Base-by-base conservation (phyloP, 2,113 vertebrate species). In the Isurus oxyrinchus region DNA sequence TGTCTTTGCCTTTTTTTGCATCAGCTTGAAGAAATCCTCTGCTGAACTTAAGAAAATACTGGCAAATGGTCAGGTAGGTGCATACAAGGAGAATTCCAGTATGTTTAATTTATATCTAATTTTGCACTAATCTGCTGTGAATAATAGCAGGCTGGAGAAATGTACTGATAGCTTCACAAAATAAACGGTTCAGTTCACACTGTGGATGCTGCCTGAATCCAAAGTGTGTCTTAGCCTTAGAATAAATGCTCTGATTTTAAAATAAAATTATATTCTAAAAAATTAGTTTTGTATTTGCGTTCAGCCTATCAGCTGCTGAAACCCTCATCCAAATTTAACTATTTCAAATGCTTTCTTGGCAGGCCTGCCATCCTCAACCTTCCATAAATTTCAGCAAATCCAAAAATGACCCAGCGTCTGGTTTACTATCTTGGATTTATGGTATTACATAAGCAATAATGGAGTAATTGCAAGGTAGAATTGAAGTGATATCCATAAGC, bases 41-140 rank as follows among this genome's bases (percentile, higher is more conserved):
- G 99, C 99, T 14, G 99, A 99, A 97, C 98, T 99, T 97, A 99
- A 99, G 97, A 99, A 99, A 97, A 99, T 99, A 96, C 97, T 99
- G 97, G 99, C 99, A 59, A 99, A 99, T 96, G 99, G 99, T 96
- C 99, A 99, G 98, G 99, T 99, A 76, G 14, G 63, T 66, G 55
- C 88, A 91, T 35, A 25, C 25, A 59, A n/a, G 27, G 59, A 91
- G 19, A 94, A 94, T 94, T 21, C 16, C 59, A 66, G 13, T 93
- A 61, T 93, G 31, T n/a, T 93, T 93, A 59, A 93, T 93, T 61
- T 31, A 93, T 93, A 61, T 23, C 35, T 66, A 94, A 94, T 94
- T 93, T 93, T 16, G 31, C 35, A 61, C 57, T 59, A 91, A 91
- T 59, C 31, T 57, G 55, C 87, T 59, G 53, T 31, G 55, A 90